A percentile compares a stretch with the other conserved stretches of the same genome.
phyloP scores from a whole-genome alignment of 2,888 invertebrate genomes.

The Doris montereyensis region DNA sequence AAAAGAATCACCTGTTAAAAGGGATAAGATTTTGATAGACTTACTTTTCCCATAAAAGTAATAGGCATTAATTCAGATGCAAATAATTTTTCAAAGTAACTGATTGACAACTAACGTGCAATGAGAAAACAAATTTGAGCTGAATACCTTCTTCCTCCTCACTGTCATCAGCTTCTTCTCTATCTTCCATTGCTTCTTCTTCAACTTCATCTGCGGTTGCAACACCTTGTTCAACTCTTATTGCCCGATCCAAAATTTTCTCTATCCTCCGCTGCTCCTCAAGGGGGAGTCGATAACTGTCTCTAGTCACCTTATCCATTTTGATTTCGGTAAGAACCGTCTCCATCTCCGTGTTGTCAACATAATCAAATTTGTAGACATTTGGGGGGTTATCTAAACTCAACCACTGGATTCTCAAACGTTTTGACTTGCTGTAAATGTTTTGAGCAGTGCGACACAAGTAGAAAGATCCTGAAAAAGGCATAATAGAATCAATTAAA shows the following conservation, averaged over 20 bases:
- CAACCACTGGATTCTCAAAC: slow-evolving; percentile 90
- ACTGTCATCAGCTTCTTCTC: slow-evolving; percentile 42
- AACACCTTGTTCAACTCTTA: slow-evolving; percentile 74
- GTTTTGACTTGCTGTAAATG: slow-evolving; percentile 85
- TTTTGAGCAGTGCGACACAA: slow-evolving; percentile 93
- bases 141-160: too few relatives aligned
- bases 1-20: too few relatives aligned
- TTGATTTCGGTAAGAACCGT: slow-evolving; percentile 83
- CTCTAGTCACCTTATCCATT: slow-evolving; percentile 82
- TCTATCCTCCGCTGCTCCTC: slow-evolving; percentile 85
- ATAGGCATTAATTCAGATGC: too few relatives aligned
- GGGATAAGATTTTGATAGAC: too few relatives aligned
- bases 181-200: slow-evolving; percentile 46
- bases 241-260: slow-evolving; percentile 87
- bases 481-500: too few relatives aligned
- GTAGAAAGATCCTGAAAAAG: slow-evolving; percentile 70
- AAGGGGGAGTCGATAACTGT: slow-evolving; percentile 81
- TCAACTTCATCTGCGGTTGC: slow-evolving; percentile 53
- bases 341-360: slow-evolving; percentile 80
- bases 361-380: slow-evolving; percentile 90
- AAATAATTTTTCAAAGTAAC: too few relatives aligned
- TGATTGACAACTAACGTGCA: too few relatives aligned
- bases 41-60: too few relatives aligned
- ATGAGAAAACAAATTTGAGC: too few relatives aligned
- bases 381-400: slow-evolving; percentile 66